Conservation (phyloP, 1,140 invertebrate genomes). For the Drosophila auraria region DNA sequence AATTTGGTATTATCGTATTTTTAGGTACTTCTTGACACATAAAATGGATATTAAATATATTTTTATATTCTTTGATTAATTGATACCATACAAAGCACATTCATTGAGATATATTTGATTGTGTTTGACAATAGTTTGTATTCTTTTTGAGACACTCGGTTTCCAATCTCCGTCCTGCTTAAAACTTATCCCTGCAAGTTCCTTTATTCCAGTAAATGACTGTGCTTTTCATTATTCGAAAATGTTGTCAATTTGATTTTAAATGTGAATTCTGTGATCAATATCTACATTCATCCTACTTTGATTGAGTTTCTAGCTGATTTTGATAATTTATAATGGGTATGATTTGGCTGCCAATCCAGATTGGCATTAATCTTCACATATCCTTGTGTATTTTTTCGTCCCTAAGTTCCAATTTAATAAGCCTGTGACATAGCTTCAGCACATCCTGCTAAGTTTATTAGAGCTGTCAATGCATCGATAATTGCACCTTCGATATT, state of each 20-base stretch:
- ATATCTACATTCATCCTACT: not conserved
- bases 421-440: not conserved
- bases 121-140: constrained; percentile 36
- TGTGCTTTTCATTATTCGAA: constrained; percentile 11
- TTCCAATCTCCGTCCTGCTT: constrained; percentile 21
- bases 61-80: constrained; percentile 52
- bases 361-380: not conserved
- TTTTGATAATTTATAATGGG: not conserved
- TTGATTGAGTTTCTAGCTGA: not conserved
- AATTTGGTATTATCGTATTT: constrained; percentile 22
- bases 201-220: constrained; percentile 28
- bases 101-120: constrained; percentile 41
- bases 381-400: not conserved
- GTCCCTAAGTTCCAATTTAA: constrained; percentile 11
- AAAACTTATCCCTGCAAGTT: constrained; percentile 57
- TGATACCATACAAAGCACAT: constrained; percentile 69
- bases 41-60: constrained; percentile 32
- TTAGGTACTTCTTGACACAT: constrained; percentile 66
- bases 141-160: constrained; percentile 16
- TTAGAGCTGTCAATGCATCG: not conserved
- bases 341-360: not conserved
- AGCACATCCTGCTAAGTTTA: not conserved
- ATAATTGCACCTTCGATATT: not conserved
- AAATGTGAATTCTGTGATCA: not conserved
- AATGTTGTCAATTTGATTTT: not conserved